Percentiles rank a stretch among this genome's conserved stretches.
phyloP scores from a whole-genome alignment of 2,888 invertebrate genomes.

The Emmelina monodactyla region DNA sequence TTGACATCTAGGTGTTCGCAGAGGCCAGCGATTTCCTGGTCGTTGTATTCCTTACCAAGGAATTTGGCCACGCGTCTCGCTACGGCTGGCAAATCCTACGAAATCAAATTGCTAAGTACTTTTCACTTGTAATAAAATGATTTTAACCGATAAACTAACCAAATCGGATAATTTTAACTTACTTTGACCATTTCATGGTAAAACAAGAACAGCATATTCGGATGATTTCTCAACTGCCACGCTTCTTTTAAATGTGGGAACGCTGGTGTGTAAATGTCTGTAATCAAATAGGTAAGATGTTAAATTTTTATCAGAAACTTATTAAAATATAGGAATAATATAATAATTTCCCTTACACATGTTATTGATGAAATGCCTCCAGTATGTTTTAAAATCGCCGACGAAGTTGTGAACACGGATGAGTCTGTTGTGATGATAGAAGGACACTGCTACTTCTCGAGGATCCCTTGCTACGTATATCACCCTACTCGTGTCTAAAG shows the following conservation, averaged over 20 bases:
- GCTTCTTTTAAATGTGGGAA: conserved; percentile 83
- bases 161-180: conserved; percentile 10
- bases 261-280: conserved; percentile 73
- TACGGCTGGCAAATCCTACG: conserved; percentile 65
- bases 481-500: no score
- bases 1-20: conserved; percentile 79
- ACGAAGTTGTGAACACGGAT: no score
- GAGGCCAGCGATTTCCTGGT: conserved; percentile 67
- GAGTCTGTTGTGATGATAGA: no score
- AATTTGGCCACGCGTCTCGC: conserved; percentile 70
- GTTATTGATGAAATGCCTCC: no score
- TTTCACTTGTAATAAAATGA: not conserved
- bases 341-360: no score
- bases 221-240: conserved; percentile 70
- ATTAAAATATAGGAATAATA: no score
- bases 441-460: no score
- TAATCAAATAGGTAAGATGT: no score
- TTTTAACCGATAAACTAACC: not conserved
- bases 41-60: conserved; percentile 63
- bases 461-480: no score
- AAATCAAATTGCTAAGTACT: conserved; percentile 1
- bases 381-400: no score
- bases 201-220: conserved; percentile 78
- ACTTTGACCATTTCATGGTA: conserved; percentile 82
- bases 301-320: no score